Percentiles rank a stretch among this genome's conserved stretches.
phyloP scores from a whole-genome alignment of 37 sponge, comb jelly and placozoan species.

The Lycopodina hypogea region DNA sequence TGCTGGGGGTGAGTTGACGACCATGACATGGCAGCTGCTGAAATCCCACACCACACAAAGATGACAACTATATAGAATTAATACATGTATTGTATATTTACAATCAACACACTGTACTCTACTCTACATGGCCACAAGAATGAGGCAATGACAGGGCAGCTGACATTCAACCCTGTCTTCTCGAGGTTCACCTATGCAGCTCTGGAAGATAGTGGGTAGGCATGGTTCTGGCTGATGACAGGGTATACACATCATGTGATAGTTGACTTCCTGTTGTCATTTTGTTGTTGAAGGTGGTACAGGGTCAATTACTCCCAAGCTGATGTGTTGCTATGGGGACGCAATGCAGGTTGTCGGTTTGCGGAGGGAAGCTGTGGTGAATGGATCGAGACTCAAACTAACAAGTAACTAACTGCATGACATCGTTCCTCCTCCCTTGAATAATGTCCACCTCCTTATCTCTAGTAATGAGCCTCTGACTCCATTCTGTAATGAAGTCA shows the following conservation, averaged over 20 bases:
- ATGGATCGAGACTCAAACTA: conserved; percentile 17
- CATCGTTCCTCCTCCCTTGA: background rate
- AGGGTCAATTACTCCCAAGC: conserved; percentile 57
- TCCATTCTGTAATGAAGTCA: conserved; percentile 35
- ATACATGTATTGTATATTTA: too few species aligned
- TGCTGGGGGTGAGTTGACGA: conserved; percentile 49
- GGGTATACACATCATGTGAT: background rate
- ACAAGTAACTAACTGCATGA: background rate
- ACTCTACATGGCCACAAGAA: too few species aligned
- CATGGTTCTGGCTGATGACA: too few species aligned
- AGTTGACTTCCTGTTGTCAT: too few species aligned
- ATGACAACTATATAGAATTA: too few species aligned
- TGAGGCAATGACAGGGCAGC: conserved; percentile 80
- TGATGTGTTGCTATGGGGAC: conserved; percentile 54
- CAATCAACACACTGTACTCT: too few species aligned
- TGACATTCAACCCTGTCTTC: conserved; percentile 69
- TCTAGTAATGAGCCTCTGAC: background rate
- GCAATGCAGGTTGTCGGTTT: conserved; percentile 52
- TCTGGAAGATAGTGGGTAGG: conserved; percentile 79
- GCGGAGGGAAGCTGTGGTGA: conserved; percentile 41
- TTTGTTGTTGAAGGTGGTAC: too few species aligned
- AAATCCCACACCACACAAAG: too few species aligned
- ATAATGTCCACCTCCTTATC: background rate
- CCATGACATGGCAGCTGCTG: too few species aligned
- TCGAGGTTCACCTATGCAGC: conserved; percentile 66